These are phyloP conservation scores for Oxytorus armatus DNA, from an alignment of 2,888 invertebrate genomes.

Conservation along the genomic window DNA sequence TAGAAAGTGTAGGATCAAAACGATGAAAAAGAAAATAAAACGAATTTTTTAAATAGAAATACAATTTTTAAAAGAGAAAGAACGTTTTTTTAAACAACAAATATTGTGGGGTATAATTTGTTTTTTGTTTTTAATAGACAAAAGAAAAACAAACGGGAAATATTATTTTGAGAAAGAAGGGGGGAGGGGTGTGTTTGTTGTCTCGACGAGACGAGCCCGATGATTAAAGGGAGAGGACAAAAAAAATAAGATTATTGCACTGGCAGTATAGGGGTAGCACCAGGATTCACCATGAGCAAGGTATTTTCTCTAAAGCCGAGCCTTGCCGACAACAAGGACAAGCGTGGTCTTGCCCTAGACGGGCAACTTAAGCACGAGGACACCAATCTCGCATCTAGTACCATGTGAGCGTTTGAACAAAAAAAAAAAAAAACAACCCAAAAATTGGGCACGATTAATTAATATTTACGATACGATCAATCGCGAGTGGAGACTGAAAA, in stretches of 20 bases:
- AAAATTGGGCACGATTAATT: slow-evolving; percentile 72
- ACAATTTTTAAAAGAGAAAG: no score
- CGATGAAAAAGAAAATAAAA: neutral
- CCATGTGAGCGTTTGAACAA: slow-evolving; percentile 88
- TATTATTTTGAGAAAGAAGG: no score
- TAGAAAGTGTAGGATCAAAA: no score
- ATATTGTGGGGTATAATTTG: no score
- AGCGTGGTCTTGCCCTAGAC: slow-evolving; percentile 93
- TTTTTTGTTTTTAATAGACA: no score
- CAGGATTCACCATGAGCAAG: slow-evolving; percentile 94
- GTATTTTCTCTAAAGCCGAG: slow-evolving; percentile 92
- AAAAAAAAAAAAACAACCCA: slow-evolving; percentile 52
- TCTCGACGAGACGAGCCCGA: slow-evolving; percentile 48
- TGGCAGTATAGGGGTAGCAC: slow-evolving; percentile 91
- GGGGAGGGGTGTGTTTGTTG: no score
- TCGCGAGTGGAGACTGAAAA: slow-evolving; percentile 72
- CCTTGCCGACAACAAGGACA: slow-evolving; percentile 93
- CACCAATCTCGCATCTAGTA: slow-evolving; percentile 94
- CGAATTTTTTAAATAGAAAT: neutral
- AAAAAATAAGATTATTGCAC: slow-evolving; percentile 82
- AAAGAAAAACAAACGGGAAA: no score
- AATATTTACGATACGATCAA: slow-evolving; percentile 54
- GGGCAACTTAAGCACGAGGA: slow-evolving; percentile 95
- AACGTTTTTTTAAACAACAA: neutral
- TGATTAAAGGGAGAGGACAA: slow-evolving; percentile 73